A percentile compares a stretch with the other conserved stretches of the same genome.
Evolutionary conservation across 2,888 invertebrate genomes (phyloP).

Genomic region (Caenorhabditis japonica): DNA sequence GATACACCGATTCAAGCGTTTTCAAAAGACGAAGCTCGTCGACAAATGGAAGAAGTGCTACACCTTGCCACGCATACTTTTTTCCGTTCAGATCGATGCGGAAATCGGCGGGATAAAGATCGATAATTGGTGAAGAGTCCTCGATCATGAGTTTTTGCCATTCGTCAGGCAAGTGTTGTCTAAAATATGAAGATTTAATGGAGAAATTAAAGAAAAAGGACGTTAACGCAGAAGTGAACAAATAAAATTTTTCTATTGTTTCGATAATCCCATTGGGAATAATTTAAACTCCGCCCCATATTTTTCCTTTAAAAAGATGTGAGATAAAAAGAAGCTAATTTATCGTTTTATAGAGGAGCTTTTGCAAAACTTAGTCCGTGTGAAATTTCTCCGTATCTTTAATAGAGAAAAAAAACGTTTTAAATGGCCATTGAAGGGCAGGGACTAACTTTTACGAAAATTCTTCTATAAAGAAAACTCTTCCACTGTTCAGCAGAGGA

Average conservation of each 20-base stretch:
- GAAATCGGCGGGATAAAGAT: conserved; percentile 98
- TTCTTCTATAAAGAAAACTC: too few relatives aligned
- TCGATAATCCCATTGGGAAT: background rate
- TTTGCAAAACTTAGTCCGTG: too few relatives aligned
- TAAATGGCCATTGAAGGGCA: too few relatives aligned
- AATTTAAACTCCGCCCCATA: too few relatives aligned
- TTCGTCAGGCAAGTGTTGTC: conserved; percentile 90
- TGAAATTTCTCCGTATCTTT: too few relatives aligned
- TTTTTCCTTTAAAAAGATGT: too few relatives aligned
- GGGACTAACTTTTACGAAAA: too few relatives aligned
- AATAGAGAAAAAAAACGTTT: too few relatives aligned
- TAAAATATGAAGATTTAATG: too few relatives aligned
- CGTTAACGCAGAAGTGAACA: background rate
- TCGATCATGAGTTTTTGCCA: conserved; percentile 95
- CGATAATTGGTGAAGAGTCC: conserved; percentile 93
- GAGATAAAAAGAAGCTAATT: too few relatives aligned
- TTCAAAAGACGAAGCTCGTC: conserved; percentile 89
- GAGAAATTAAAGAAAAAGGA: background rate
- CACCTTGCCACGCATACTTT: conserved; percentile 99
- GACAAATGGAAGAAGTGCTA: conserved; percentile 96
- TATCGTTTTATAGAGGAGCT: too few relatives aligned
- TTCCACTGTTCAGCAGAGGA: too few relatives aligned
- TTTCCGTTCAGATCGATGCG: conserved; percentile 92
- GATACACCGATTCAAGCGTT: conserved; percentile 82
- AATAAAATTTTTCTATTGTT: background rate